Conservation (phyloP, 2,888 invertebrate genomes). For the Drosophila anomalata region DNA sequence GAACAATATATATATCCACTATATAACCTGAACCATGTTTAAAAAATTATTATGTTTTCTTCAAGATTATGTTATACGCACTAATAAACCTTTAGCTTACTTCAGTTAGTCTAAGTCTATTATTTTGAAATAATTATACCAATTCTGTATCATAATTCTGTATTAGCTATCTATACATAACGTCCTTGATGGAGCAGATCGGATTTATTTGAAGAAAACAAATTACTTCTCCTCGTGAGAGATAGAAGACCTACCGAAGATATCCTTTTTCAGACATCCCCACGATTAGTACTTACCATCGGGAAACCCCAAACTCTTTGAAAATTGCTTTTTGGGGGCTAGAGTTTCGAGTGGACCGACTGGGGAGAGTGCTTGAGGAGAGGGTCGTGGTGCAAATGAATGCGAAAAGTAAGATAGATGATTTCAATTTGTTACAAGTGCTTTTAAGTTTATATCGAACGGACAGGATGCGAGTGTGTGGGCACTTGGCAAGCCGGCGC, state of each 20-base stretch:
- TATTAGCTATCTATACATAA: too few species aligned
- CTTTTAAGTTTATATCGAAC: slow-evolving; percentile 75
- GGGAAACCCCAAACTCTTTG: slow-evolving; percentile 5
- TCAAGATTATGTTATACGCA: too few species aligned
- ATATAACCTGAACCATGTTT: too few species aligned
- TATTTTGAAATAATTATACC: too few species aligned
- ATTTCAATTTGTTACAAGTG: slow-evolving; percentile 80
- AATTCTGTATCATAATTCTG: too few species aligned
- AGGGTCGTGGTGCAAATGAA: slow-evolving; percentile 62
- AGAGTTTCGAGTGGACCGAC: background rate
- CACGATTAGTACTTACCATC: background rate
- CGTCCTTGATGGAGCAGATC: too few species aligned
- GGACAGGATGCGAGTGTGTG: slow-evolving; percentile 35
- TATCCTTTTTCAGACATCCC: background rate
- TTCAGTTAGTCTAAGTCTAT: too few species aligned
- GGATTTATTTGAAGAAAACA: too few species aligned
- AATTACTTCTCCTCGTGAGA: too few species aligned
- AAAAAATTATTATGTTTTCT: too few species aligned
- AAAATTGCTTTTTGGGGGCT: slow-evolving; percentile 5
- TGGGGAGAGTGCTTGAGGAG: slow-evolving; percentile 17
- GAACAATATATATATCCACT: too few species aligned
- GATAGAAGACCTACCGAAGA: background rate
- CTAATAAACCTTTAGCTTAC: too few species aligned
- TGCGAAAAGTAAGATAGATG: slow-evolving; percentile 79
- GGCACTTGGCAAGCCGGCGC: slow-evolving; percentile 1